Percentiles rank a stretch among this genome's conserved stretches.
Evolutionary conservation across 2,888 invertebrate species (phyloP).

Genomic region (Leuctra nigra): DNA sequence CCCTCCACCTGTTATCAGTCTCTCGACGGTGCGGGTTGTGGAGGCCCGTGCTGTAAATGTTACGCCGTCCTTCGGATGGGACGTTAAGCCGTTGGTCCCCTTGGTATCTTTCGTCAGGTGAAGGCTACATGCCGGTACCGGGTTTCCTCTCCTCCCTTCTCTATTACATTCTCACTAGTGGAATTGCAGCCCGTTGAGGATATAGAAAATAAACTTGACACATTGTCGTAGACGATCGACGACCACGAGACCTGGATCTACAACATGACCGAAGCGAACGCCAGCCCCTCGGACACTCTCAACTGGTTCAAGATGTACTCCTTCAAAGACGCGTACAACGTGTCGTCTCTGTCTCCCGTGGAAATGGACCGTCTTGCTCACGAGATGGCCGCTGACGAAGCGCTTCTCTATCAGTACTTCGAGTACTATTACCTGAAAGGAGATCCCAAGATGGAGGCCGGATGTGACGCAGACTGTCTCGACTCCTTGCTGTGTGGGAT

Average conservation of each 20-base stretch:
- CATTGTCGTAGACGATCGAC: constrained; percentile 49
- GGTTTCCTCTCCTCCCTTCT: too few relatives aligned
- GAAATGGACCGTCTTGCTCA: constrained; percentile 52
- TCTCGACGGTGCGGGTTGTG: too few relatives aligned
- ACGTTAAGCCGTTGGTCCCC: too few relatives aligned
- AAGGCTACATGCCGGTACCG: too few relatives aligned
- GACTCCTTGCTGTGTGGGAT: constrained; percentile 48
- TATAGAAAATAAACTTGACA: background rate
- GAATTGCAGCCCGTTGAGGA: too few relatives aligned
- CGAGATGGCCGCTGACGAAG: constrained; percentile 1
- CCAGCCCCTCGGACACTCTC: constrained; percentile 49
- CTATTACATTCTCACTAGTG: too few relatives aligned
- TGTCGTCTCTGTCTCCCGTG: constrained; percentile 52
- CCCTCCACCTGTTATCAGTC: too few relatives aligned
- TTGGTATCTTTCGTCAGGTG: too few relatives aligned
- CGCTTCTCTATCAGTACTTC: constrained; percentile 22
- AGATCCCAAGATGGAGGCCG: constrained; percentile 42
- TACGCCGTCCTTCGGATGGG: too few relatives aligned
- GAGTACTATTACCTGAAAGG: constrained; percentile 49
- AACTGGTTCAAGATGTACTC: constrained; percentile 69
- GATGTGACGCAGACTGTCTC: constrained; percentile 45
- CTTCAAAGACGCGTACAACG: constrained; percentile 57
- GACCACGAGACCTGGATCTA: constrained; percentile 68
- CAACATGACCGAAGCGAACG: constrained; percentile 68
- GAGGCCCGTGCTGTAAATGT: too few relatives aligned